Conservation (phyloP, 2,113 vertebrate genomes). For the Recurvirostra avosetta region DNA sequence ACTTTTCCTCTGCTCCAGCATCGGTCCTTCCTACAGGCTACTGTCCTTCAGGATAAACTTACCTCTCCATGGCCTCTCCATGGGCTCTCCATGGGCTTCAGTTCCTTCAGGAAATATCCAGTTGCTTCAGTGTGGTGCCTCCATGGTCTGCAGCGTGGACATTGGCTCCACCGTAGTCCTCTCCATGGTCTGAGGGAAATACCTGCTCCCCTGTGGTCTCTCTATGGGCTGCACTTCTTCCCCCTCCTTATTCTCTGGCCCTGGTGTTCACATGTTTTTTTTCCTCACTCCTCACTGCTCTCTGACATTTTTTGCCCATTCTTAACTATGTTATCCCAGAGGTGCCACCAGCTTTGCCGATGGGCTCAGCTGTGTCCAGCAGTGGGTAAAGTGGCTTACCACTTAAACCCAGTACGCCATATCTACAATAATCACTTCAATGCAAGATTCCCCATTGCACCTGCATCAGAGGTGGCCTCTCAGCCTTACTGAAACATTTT, state of each 20-base stretch:
- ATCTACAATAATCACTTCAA: background rate
- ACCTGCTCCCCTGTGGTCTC: background rate
- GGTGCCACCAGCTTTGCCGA: background rate
- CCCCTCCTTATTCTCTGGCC: background rate
- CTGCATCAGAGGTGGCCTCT: background rate
- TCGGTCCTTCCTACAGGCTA: background rate
- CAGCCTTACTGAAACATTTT: background rate
- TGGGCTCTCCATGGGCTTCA: background rate
- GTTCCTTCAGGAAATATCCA: background rate
- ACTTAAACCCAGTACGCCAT: fast-evolving
- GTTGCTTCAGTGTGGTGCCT: fast-evolving
- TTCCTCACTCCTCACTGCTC: background rate
- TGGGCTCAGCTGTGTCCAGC: background rate
- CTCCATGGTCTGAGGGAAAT: background rate
- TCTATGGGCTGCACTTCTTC: background rate
- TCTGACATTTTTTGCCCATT: background rate
- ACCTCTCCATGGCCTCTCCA: background rate
- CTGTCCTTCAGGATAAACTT: background rate
- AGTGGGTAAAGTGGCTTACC: background rate
- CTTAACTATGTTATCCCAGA: background rate
- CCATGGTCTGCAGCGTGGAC: no score
- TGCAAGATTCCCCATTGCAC: background rate
- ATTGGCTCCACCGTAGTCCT: background rate
- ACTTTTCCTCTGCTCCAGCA: background rate
- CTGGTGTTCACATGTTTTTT: background rate